Percentiles rank a stretch among this genome's conserved stretches.
Conservation (phyloP, 2,797 vertebrate genomes). For the Halcyon chelicuti region DNA sequence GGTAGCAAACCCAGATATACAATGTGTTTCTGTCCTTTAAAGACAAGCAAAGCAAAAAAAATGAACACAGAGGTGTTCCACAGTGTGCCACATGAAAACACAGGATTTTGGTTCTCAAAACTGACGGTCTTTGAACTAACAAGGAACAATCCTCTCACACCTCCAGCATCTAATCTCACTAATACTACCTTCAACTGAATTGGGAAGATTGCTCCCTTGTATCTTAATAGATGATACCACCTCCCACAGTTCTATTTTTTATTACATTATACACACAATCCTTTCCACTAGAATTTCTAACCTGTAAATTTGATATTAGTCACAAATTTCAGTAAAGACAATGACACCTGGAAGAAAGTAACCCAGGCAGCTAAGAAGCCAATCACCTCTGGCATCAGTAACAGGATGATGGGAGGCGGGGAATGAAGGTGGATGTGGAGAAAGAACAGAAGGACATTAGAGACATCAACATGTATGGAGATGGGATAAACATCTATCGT, state of each 20-base stretch:
- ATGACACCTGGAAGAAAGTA: background rate
- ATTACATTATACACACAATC: background rate
- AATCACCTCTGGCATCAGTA: background rate
- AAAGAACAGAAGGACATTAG: background rate
- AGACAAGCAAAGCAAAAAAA: background rate
- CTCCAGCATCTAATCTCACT: background rate
- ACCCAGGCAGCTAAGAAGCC: background rate
- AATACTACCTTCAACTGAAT: background rate
- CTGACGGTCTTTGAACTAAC: background rate
- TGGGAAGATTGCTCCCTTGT: background rate
- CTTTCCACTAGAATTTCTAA: background rate
- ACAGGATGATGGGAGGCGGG: fast-evolving
- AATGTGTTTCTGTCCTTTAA: background rate
- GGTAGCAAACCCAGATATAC: background rate
- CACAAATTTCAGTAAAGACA: background rate
- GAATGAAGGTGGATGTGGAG: background rate
- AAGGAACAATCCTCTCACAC: background rate
- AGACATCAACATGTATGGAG: background rate
- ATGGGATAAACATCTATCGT: background rate
- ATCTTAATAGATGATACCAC: background rate
- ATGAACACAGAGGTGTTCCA: background rate
- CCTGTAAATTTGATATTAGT: background rate
- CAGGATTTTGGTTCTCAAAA: background rate
- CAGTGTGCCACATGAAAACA: background rate
- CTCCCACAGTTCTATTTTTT: background rate